Conservation (phyloP, 1,140 invertebrate genomes). For the Stegodyphus dumicola region DNA sequence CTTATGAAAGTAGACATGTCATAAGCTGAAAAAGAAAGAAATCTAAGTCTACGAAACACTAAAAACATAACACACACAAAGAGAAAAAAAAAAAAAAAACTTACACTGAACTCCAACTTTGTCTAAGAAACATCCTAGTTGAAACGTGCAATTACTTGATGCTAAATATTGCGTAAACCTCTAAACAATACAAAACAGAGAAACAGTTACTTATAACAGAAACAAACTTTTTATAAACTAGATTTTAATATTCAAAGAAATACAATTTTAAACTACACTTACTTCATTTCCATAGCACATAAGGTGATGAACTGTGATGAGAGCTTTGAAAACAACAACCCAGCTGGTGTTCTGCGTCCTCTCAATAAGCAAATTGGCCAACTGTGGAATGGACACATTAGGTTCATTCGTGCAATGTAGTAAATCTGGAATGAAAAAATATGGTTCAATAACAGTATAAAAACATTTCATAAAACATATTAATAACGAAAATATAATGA, state of each 20-base stretch:
- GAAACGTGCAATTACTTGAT: conserved; percentile 99
- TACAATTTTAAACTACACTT: conserved; percentile 65
- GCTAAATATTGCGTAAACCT: conserved; percentile 99
- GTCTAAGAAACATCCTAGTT: conserved; percentile 96
- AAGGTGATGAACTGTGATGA: conserved; percentile 98
- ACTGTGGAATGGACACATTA: conserved; percentile 98
- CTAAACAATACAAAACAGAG: conserved; percentile 70
- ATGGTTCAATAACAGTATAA: background rate
- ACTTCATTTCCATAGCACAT: conserved; percentile 99
- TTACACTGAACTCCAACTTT: conserved; percentile 92
- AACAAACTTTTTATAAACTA: too few species aligned
- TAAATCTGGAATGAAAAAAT: conserved; percentile 82
- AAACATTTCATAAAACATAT: background rate
- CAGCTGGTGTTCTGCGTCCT: conserved; percentile 97
- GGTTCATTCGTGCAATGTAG: conserved; percentile 99
- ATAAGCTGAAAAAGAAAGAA: conserved; percentile 79
- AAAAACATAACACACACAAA: background rate
- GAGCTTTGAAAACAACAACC: conserved; percentile 98
- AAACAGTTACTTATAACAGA: too few species aligned
- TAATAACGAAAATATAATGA: background rate
- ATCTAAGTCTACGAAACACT: background rate
- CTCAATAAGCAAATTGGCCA: conserved; percentile 98
- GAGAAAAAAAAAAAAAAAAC: conserved; percentile 62
- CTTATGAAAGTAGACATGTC: conserved; percentile 99
- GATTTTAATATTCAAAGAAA: too few species aligned